Evolutionary conservation across 2,797 vertebrate genomes (phyloP), one percentile per base, ranked within the genome.

Genomic region (Chromis chromis): DNA sequence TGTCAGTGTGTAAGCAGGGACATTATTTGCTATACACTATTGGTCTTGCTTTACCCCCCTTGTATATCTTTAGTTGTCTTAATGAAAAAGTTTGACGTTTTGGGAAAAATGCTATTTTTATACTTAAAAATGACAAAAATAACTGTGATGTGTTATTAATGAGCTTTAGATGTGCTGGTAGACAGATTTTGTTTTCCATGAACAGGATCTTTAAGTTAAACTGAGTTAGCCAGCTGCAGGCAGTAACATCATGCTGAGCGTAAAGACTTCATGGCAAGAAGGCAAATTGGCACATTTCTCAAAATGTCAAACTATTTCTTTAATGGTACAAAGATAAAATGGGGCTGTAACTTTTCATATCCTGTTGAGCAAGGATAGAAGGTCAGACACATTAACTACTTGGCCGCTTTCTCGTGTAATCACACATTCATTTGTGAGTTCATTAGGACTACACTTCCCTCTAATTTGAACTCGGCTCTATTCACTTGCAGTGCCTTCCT

Each of bases 391-490:
- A 48, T 79, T 65, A 63, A 49, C 55, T 11, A 7, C 24, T 67
- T 63, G 0, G 4, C 74, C 48, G 52, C 27, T 24, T 74, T 50
- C 55, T 66, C 46, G 17, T 16, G 4, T 66, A 31, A 76, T 74
- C 16, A 14, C 55, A 62, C 14, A 48, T 74, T 52, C 11, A 78
- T 78, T 68, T 69, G 17, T 52, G 19, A 46, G n/a, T 57, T 76
- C 72, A 67, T 84, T 73, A 75, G 28, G 25, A 57, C 77, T 65
- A 27, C 66, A 39, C 50, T 66, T 57, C 49, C 56, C 21, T 14
- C 57, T 58, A 36, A 31, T 64, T 79, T 62, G 10, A 56, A 52
- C 33, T 49, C 27, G 12, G 16, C 42, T 60, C 19, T 33, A 2
- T 56, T 66, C 33, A 50, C 36, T 60, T 8, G 17, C 28, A 7